These are phyloP conservation scores for Novumbra hubbsi DNA, from an alignment of 2,797 vertebrate genomes.

Conservation along the genomic window DNA sequence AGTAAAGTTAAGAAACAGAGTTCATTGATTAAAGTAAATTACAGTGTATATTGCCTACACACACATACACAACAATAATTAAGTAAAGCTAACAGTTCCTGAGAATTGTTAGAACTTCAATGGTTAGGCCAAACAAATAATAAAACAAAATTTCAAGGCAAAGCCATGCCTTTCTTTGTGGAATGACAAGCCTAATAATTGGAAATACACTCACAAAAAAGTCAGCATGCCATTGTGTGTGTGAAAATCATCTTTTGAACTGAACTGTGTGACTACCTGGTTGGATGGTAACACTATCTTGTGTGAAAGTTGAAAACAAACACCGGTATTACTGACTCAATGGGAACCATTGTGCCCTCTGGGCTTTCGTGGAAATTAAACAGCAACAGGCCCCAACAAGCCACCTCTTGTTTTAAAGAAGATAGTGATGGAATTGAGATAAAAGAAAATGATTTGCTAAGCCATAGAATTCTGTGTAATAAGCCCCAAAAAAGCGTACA, in stretches of 20 bases:
- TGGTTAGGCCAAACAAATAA: constrained; percentile 18
- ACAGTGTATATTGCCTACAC: background rate
- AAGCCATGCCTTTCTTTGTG: background rate
- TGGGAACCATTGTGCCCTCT: background rate
- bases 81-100: constrained; percentile 2
- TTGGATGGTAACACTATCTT: background rate
- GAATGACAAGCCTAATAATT: background rate
- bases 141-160: background rate
- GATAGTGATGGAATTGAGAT: too few relatives aligned
- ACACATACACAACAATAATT: constrained; percentile 4
- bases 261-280: background rate
- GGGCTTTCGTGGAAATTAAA: constrained; percentile 2
- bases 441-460: too few relatives aligned
- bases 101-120: constrained; percentile 11
- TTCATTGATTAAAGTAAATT: background rate
- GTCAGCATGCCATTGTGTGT: background rate
- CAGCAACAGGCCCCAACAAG: background rate
- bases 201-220: background rate
- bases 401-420: background rate
- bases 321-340: background rate
- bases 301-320: background rate
- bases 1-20: background rate
- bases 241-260: background rate
- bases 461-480: background rate
- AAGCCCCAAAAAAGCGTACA: background rate